Conservation (phyloP, 2,888 invertebrate species). For the Muschampia plurimacula region DNA sequence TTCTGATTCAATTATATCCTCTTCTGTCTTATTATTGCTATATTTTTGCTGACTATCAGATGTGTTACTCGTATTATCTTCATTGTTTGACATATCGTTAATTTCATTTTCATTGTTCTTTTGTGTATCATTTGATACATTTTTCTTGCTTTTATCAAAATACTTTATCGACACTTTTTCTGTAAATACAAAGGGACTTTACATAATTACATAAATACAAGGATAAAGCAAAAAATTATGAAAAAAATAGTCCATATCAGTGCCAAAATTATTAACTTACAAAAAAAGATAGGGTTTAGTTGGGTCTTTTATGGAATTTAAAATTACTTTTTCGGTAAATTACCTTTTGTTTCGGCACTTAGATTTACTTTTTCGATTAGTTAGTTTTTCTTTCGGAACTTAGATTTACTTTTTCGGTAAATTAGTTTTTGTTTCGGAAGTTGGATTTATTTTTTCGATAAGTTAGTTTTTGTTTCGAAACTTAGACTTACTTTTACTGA, state of each 20-base stretch:
- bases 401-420: no score
- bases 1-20: not conserved
- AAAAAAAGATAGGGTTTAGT: no score
- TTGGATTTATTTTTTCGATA: no score
- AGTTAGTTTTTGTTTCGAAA: no score
- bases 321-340: no score
- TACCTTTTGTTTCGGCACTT: no score
- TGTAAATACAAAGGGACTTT: not conserved
- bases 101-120: slow-evolving; percentile 4
- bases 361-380: no score
- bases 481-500: no score
- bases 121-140: slow-evolving; percentile 36
- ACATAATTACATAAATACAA: not conserved
- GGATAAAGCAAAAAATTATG: not conserved
- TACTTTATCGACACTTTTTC: slow-evolving; percentile 21
- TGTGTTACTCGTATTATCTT: not conserved
- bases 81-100: slow-evolving; percentile 15
- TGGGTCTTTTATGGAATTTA: no score
- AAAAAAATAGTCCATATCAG: not conserved
- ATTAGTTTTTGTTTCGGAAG: no score
- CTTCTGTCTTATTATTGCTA: not conserved
- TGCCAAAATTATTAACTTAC: no score
- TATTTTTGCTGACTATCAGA: not conserved
- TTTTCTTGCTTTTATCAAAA: slow-evolving; percentile 43
- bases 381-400: no score